Conservation (phyloP, 2,888 invertebrate genomes). For the Diadegma fenestrale region DNA sequence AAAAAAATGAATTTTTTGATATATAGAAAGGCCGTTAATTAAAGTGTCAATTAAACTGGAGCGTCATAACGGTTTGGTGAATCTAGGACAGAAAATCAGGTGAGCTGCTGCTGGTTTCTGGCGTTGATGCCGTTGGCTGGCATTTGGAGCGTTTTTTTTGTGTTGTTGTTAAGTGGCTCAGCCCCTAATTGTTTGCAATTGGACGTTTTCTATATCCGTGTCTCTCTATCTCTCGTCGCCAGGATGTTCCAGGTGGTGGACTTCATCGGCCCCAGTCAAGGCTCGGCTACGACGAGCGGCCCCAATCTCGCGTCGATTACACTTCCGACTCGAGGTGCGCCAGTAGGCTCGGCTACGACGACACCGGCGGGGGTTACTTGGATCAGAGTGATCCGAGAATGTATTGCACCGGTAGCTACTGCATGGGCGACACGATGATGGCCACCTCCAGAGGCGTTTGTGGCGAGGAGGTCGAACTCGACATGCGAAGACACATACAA, state of each 20-base stretch:
- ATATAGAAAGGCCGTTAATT: conserved; percentile 56
- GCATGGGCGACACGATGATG: conserved; percentile 85
- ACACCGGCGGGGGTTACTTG: conserved; percentile 82
- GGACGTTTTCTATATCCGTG: conserved; percentile 31
- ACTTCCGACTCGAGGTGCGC: conserved; percentile 83
- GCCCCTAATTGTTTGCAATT: conserved; percentile 62
- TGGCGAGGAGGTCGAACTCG: conserved; percentile 90
- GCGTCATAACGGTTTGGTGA: conserved; percentile 60
- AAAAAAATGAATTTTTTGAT: conserved; percentile 9
- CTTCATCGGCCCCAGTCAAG: conserved; percentile 82
- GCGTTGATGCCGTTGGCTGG: conserved; percentile 33
- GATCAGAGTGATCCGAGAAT: conserved; percentile 83
- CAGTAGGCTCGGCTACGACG: conserved; percentile 83
- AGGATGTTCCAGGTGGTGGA: conserved; percentile 73
- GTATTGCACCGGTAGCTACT: conserved; percentile 84
- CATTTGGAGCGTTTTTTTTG: conserved; percentile 42
- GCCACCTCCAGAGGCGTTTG: conserved; percentile 84
- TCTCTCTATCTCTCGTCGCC: conserved; percentile 40
- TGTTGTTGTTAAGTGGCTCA: conserved; percentile 40
- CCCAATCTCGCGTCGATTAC: conserved; percentile 83
- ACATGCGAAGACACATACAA: conserved; percentile 95
- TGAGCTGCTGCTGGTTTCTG: conserved; percentile 18
- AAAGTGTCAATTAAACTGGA: conserved; percentile 63
- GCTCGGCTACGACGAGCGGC: conserved; percentile 82
- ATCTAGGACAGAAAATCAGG: conserved; percentile 61